These are phyloP conservation scores for Diaphora mendica DNA, from an alignment of 2,888 invertebrate species.

Conservation along the genomic window DNA sequence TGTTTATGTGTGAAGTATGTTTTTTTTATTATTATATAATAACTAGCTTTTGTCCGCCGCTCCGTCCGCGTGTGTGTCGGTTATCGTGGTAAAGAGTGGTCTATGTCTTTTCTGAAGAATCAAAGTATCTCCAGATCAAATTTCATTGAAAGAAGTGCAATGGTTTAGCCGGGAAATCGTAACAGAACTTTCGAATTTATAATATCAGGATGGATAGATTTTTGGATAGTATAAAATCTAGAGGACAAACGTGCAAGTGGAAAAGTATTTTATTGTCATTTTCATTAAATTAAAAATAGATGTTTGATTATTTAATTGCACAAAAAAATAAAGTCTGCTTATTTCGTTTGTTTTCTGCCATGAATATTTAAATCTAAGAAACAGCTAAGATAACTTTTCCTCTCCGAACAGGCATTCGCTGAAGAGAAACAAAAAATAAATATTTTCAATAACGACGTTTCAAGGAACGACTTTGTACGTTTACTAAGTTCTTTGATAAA, in stretches of 20 bases:
- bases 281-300: not conserved
- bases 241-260: not conserved
- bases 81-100: no score
- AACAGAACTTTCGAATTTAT: no score
- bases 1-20: slow-evolving; percentile 19
- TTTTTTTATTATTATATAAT: slow-evolving; percentile 3
- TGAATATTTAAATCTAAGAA: not conserved
- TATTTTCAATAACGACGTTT: slow-evolving; percentile 28
- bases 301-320: not conserved
- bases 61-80: no score
- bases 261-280: not conserved
- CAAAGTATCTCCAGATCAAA: no score
- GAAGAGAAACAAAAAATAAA: slow-evolving; percentile 5
- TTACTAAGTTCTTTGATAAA: slow-evolving; percentile 41
- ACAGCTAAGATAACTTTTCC: slow-evolving; percentile 4
- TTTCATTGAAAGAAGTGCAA: no score
- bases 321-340: not conserved
- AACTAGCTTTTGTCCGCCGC: no score
- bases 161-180: no score
- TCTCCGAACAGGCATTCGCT: slow-evolving; percentile 28
- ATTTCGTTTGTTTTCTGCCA: not conserved
- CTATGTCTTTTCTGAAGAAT: no score
- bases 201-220: no score
- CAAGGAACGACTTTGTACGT: slow-evolving; percentile 32
- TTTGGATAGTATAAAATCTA: not conserved